Evolutionary conservation across 2,888 invertebrate genomes (phyloP).

Genomic region (Dryadula phaetusa): DNA sequence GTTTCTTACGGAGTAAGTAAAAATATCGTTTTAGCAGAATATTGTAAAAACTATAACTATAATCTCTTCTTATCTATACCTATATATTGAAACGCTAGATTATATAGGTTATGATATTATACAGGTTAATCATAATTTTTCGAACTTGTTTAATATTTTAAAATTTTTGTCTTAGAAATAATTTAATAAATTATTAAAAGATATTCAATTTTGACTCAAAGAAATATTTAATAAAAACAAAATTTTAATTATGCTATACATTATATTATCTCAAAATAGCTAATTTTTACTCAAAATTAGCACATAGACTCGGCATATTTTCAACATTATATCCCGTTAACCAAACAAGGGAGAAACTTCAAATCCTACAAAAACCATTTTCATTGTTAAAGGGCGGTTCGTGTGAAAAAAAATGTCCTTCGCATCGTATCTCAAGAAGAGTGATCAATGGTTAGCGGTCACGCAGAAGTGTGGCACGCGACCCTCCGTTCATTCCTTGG

Average conservation of each 20-base stretch:
- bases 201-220: no score
- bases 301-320: neutral
- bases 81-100: no score
- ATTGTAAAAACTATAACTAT: neutral
- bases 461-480: constrained; percentile 69
- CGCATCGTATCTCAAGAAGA: constrained; percentile 68
- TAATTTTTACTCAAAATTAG: no score
- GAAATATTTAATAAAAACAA: no score
- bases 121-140: no score
- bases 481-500: constrained; percentile 60
- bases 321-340: neutral
- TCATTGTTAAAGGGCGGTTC: constrained; percentile 49
- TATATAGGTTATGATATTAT: no score
- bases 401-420: constrained; percentile 72
- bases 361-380: constrained; percentile 45
- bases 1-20: neutral
- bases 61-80: no score
- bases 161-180: no score
- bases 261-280: no score
- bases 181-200: no score
- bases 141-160: no score
- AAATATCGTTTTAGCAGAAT: neutral
- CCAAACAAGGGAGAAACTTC: constrained; percentile 26
- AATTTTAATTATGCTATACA: no score
- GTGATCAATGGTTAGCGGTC: constrained; percentile 74